Evolutionary conservation across 1,140 invertebrate species (phyloP), one percentile per base, ranked within the genome.

Genomic region (Capitella teleta): DNA sequence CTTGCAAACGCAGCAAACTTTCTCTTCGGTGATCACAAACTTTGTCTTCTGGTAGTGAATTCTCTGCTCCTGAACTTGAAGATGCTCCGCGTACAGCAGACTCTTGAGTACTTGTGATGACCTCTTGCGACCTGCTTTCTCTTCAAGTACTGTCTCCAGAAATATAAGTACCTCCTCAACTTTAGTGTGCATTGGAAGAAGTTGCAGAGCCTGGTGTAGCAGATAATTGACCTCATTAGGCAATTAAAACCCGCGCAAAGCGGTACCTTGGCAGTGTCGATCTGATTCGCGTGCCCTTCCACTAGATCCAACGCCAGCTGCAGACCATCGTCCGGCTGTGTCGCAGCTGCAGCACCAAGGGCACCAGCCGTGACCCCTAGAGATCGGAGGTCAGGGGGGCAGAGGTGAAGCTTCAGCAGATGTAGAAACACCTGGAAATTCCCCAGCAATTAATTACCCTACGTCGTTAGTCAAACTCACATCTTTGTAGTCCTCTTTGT

Each of bases 1-100:
- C 62, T 86, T 88, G 64, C 92, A 97, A 2, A 87, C 87, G 10
- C 80, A 79, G 74, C 92, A 96, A 16, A 87, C 79, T 60, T 87
- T 87, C 52, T 82, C 81, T 59, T 94, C 88, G 12, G 81, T 86
- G 56, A 96, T 81, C 2, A 84, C 70, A 47, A 91, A 80, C 57
- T 78, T 84, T 65, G 87, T 82, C 1, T 82, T 84, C 64, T 91
- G 83, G 62, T 85, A 80, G 53, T 80, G 78, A 67, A 86, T 82
- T 57, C 86, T 78, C 54, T 84, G 75, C 60, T 86, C 82, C 66
- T 87, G 80, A 1, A 88, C 80, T 74, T 85, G 81, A 37, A 85
- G 73, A 66, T 86, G 80, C 70, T 92, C 87, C 0, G 87, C 83
- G 60, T 85, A 83, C 10, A 89, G 65, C 23, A 94, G 67, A 16